A percentile compares a stretch with the other conserved stretches of the same genome.
Conservation (phyloP, 2,888 invertebrate genomes). For the Phania funesta region DNA sequence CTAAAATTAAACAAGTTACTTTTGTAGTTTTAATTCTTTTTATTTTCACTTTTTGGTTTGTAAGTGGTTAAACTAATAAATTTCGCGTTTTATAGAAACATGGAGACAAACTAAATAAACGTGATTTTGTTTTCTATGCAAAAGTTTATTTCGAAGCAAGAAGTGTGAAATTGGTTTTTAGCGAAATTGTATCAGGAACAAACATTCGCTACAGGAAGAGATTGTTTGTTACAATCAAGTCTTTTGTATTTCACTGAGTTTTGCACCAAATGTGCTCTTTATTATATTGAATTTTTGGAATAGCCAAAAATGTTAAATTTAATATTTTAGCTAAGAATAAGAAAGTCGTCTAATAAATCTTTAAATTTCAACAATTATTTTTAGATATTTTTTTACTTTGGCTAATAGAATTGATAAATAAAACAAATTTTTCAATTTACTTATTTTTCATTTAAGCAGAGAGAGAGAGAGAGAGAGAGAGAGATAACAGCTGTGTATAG, state of each 20-base stretch:
- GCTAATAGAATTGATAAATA: too few relatives aligned
- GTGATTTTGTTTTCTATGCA: conserved; percentile 28
- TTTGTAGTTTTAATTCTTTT: conserved; percentile 35
- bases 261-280: too few relatives aligned
- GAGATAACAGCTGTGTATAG: too few relatives aligned
- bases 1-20: conserved; percentile 50
- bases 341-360: too few relatives aligned
- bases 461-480: too few relatives aligned
- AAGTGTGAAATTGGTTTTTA: conserved; percentile 66
- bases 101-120: conserved; percentile 44
- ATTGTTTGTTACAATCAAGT: conserved; percentile 15
- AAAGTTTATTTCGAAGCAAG: conserved; percentile 62
- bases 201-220: conserved; percentile 21
- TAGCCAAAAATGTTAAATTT: too few relatives aligned
- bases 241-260: background rate
- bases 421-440: too few relatives aligned
- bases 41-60: conserved; percentile 21
- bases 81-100: conserved; percentile 48
- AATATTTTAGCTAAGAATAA: too few relatives aligned
- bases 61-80: conserved; percentile 44
- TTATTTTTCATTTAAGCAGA: too few relatives aligned
- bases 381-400: too few relatives aligned
- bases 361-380: too few relatives aligned
- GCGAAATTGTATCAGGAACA: conserved; percentile 46
- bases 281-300: too few relatives aligned